Evolutionary conservation across 2,797 vertebrate species (phyloP).

Genomic region (Mus caroli): DNA sequence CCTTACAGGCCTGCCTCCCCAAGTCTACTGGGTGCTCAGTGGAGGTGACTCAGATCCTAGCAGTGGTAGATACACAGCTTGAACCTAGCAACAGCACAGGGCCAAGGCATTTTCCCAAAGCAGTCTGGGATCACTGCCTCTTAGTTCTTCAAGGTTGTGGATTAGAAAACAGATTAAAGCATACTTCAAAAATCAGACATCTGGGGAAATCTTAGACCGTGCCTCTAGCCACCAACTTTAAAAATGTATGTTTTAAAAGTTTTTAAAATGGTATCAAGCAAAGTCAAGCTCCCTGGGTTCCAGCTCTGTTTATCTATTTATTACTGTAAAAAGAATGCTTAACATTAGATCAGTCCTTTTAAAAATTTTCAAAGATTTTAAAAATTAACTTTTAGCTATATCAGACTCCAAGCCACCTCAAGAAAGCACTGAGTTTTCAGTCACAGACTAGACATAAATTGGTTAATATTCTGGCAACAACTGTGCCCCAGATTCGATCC

Average conservation of each 20-base stretch:
- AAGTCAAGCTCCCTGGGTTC: not conserved
- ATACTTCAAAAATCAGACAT: not conserved
- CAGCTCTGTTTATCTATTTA: not conserved
- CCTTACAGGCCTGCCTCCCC: not conserved
- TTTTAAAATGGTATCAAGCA: not conserved
- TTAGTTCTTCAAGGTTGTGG: not conserved
- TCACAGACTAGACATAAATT: rapidly evolving
- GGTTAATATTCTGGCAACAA: not conserved
- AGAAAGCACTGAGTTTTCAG: not conserved
- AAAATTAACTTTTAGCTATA: not conserved
- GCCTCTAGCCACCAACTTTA: not conserved
- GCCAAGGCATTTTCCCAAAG: rapidly evolving
- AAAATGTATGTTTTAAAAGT: not conserved
- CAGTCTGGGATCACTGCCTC: not conserved
- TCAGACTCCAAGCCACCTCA: not conserved
- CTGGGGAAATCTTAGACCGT: not conserved
- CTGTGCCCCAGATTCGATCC: rapidly evolving
- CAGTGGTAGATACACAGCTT: rapidly evolving
- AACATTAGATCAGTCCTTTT: not conserved
- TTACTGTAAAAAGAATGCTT: not conserved
- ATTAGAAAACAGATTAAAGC: not conserved
- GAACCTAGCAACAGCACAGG: rapidly evolving
- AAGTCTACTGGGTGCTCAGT: rapidly evolving
- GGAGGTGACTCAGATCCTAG: rapidly evolving
- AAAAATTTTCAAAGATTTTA: not conserved